phyloP scores from a whole-genome alignment of 2,113 vertebrate genomes.

The Hirundichthys speculiger region DNA sequence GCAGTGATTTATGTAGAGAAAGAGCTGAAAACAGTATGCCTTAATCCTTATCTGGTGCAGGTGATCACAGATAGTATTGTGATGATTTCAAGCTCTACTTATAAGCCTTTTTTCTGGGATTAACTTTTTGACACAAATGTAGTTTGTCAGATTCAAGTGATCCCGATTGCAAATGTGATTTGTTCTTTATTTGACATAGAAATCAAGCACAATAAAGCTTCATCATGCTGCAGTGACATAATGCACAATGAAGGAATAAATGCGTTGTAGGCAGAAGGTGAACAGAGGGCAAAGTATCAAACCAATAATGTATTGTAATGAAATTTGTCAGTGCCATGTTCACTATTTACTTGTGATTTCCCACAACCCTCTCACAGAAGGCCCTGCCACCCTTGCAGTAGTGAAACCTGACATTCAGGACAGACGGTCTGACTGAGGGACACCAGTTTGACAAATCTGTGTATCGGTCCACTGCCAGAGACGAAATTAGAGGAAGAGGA shows the following conservation, averaged over 20 bases:
- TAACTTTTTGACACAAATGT: slow-evolving; percentile 14
- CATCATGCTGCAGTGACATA: background rate
- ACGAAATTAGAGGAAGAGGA: slow-evolving; percentile 54
- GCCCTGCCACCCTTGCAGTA: slow-evolving; percentile 3
- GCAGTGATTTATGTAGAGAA: slow-evolving; percentile 8
- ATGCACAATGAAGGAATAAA: background rate
- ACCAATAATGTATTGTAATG: background rate
- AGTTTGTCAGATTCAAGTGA: slow-evolving; percentile 25
- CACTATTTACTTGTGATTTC: background rate
- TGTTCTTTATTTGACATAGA: slow-evolving; percentile 1
- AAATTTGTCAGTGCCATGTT: background rate
- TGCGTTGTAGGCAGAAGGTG: background rate
- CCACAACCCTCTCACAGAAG: background rate
- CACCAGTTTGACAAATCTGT: slow-evolving; percentile 38
- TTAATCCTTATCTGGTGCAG: slow-evolving; percentile 5
- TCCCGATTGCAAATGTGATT: slow-evolving; percentile 10
- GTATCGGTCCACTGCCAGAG: slow-evolving; percentile 42
- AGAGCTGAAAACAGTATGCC: slow-evolving; percentile 1
- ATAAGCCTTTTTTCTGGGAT: slow-evolving; percentile 24
- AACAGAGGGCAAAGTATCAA: background rate
- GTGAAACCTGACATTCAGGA: slow-evolving; percentile 49
- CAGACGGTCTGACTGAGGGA: background rate
- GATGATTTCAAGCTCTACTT: slow-evolving; percentile 20
- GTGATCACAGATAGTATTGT: background rate
- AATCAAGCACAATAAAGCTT: background rate